phyloP scores from a whole-genome alignment of 2,113 vertebrate species.

The Dendropsophus ebraccatus region DNA sequence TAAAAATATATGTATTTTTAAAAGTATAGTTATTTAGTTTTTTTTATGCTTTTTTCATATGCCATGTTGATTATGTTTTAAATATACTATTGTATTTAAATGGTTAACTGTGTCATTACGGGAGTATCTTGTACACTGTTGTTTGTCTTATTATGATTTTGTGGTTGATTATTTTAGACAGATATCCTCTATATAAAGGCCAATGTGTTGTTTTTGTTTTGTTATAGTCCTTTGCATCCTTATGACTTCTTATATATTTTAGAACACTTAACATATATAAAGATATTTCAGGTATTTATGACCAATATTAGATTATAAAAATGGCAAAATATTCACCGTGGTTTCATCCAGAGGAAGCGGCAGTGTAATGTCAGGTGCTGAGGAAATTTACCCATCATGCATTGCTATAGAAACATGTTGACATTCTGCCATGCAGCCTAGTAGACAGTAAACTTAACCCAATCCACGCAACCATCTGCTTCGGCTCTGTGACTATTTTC shows the following conservation, averaged over 20 bases:
- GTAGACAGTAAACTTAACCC: slow-evolving; percentile 38
- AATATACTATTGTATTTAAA: background rate
- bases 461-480: slow-evolving; percentile 24
- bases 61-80: background rate
- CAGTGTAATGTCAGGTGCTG: slow-evolving; percentile 8
- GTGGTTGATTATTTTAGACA: background rate
- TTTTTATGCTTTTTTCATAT: background rate
- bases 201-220: background rate
- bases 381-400: slow-evolving; percentile 18
- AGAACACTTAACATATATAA: background rate
- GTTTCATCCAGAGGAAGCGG: background rate
- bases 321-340: background rate
- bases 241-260: background rate
- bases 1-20: background rate
- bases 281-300: background rate
- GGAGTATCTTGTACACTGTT: background rate
- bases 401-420: slow-evolving; percentile 12
- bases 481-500: slow-evolving; percentile 4
- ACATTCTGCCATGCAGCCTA: slow-evolving; percentile 30
- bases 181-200: background rate
- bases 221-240: background rate
- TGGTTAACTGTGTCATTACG: background rate
- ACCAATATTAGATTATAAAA: no score
- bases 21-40: background rate
- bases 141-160: background rate